A percentile compares a stretch with the other conserved stretches of the same genome.
phyloP scores from a whole-genome alignment of 2,888 invertebrate genomes.

The Tenthredo livida region DNA sequence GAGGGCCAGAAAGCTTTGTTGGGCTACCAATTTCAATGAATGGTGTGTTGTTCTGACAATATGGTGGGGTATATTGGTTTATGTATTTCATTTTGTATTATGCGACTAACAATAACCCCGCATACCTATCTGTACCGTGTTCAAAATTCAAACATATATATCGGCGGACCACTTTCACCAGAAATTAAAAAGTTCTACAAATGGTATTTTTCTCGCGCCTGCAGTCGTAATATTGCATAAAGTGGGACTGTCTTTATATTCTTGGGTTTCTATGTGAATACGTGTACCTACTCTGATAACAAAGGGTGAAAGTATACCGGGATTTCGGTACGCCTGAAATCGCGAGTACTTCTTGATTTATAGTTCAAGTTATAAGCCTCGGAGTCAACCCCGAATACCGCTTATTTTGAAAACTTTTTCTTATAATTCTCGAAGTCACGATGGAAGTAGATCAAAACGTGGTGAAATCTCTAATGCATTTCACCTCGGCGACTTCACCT shows the following conservation, averaged over 20 bases:
- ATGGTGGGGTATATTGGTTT: background rate
- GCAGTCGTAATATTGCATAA: background rate
- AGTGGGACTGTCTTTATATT: background rate
- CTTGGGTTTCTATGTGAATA: background rate
- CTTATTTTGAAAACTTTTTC: constrained; percentile 16
- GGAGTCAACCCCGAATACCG: constrained; percentile 6
- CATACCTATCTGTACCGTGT: background rate
- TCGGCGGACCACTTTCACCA: background rate
- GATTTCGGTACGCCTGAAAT: background rate
- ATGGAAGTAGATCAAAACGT: constrained; percentile 35
- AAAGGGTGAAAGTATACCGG: constrained; percentile 12
- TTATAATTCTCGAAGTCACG: background rate
- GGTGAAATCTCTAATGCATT: constrained; percentile 34
- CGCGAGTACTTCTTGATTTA: constrained; percentile 37
- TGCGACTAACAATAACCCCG: background rate
- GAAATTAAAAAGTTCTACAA: background rate
- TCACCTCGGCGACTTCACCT: background rate
- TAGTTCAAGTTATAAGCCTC: constrained; percentile 36
- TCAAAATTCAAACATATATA: background rate
- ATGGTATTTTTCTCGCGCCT: background rate
- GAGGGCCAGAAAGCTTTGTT: background rate
- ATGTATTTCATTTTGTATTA: constrained; percentile 7
- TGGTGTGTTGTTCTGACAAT: constrained; percentile 23
- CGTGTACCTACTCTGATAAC: background rate
- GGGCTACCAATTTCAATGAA: constrained; percentile 23